Evolutionary conservation across 2,888 invertebrate genomes (phyloP).

Genomic region (Agrypnus murinus): DNA sequence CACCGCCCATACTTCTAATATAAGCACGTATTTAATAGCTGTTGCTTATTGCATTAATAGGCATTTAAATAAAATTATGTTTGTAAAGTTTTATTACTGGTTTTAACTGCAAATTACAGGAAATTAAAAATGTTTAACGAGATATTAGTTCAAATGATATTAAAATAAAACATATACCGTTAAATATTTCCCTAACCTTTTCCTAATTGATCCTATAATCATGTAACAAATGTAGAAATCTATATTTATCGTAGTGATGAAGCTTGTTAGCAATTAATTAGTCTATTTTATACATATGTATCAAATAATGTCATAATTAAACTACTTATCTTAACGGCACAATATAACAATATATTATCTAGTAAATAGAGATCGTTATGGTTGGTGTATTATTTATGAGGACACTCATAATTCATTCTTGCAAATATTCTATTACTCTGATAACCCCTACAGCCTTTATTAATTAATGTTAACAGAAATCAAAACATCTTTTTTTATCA

Average conservation of each 20-base stretch:
- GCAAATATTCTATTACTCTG: conserved; percentile 54
- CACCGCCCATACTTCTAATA: no score
- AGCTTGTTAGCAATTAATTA: conserved; percentile 3
- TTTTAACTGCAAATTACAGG: no score
- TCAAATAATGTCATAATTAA: conserved; percentile 36
- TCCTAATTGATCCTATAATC: conserved; percentile 8
- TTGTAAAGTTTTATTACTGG: no score
- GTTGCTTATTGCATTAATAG: no score
- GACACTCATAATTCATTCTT: conserved; percentile 59
- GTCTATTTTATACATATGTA: conserved; percentile 5
- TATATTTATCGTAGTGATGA: not conserved
- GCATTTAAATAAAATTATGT: no score
- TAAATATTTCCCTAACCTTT: not conserved
- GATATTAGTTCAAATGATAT: no score
- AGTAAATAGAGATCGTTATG: conserved; percentile 55
- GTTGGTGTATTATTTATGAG: conserved; percentile 59
- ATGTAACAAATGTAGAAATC: not conserved
- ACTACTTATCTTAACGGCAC: conserved; percentile 39
- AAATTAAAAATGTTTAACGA: no score
- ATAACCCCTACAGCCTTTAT: conserved; percentile 59
- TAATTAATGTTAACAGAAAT: conserved; percentile 60
- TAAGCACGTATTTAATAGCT: no score
- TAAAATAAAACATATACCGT: no score
- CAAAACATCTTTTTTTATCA: conserved; percentile 1
- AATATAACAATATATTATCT: conserved; percentile 40